phyloP scores from a whole-genome alignment of 2,113 vertebrate genomes.

The Neolamprologus falcicula region DNA sequence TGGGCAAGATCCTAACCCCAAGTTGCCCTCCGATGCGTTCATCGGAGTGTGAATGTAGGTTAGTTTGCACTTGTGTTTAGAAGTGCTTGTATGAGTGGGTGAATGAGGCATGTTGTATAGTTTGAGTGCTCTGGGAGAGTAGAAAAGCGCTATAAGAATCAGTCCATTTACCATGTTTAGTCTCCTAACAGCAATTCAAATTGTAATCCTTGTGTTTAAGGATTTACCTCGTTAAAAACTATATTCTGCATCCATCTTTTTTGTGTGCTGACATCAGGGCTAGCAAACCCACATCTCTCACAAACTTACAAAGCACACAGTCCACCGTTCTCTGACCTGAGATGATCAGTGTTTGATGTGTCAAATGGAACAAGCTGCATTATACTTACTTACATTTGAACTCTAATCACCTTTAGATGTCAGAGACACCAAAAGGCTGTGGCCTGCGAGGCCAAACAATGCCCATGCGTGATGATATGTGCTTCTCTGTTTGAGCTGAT shows the following conservation, averaged over 20 bases:
- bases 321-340: fast-evolving
- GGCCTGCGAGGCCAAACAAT: neutral
- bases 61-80: neutral
- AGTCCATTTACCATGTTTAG: neutral
- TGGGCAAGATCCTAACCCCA: fast-evolving
- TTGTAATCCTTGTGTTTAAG: fast-evolving
- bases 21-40: fast-evolving
- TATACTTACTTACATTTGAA: neutral
- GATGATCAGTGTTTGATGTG: neutral
- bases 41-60: fast-evolving
- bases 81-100: neutral
- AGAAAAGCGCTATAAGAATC: neutral
- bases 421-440: neutral
- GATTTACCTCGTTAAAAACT: neutral
- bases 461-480: neutral
- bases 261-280: neutral
- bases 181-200: neutral
- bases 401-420: neutral
- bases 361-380: neutral
- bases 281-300: neutral
- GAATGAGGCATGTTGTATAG: neutral
- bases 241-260: neutral
- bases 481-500: neutral
- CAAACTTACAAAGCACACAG: neutral
- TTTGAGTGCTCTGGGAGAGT: neutral